Conservation (phyloP, 2,113 vertebrate species). For the Murina feae region DNA sequence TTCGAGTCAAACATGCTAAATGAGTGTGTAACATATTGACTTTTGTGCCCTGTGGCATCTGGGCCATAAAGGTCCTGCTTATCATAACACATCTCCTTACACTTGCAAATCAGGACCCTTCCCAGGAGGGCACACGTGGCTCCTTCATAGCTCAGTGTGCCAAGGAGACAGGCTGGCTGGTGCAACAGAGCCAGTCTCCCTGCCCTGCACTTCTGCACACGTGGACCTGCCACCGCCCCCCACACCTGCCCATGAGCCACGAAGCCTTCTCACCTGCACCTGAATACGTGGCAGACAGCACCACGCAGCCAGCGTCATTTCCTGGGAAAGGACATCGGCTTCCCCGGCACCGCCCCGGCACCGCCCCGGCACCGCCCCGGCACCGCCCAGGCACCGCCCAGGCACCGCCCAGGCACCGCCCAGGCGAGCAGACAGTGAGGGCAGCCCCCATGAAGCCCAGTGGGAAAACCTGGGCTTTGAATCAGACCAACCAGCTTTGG, state of each 20-base stretch:
- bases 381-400: background rate
- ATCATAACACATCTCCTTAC: slow-evolving; percentile 45
- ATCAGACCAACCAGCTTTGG: background rate
- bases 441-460: background rate
- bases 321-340: background rate
- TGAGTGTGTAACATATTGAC: slow-evolving; percentile 66
- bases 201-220: background rate
- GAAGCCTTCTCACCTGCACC: background rate
- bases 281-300: background rate
- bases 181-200: background rate
- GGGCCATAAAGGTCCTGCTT: slow-evolving; percentile 64
- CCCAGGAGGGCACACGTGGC: background rate
- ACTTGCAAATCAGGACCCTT: slow-evolving; percentile 54
- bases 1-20: slow-evolving; percentile 60
- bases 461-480: background rate
- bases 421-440: background rate
- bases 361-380: no score
- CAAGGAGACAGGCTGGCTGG: background rate
- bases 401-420: background rate
- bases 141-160: slow-evolving; percentile 16
- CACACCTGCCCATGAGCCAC: background rate
- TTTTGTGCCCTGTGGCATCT: slow-evolving; percentile 64
- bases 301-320: background rate
- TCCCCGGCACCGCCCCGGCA: background rate
- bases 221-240: background rate